Conservation (phyloP, 1,140 invertebrate genomes). For the Coenobita brevimanus region DNA sequence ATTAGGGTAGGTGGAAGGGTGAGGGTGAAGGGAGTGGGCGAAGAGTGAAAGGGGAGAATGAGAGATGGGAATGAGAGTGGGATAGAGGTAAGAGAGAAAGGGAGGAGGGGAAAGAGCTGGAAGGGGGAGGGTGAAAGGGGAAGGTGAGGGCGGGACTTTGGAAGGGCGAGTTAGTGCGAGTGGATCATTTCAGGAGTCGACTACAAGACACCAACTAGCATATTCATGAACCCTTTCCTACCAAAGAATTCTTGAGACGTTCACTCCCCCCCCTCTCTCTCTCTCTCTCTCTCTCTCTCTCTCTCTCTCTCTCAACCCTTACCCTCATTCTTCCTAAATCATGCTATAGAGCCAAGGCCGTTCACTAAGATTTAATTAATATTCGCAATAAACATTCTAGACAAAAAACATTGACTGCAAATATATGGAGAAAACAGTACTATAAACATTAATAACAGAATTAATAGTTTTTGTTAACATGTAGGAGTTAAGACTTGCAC, state of each 20-base stretch:
- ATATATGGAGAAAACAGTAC: too few species aligned
- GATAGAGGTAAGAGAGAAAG: not conserved
- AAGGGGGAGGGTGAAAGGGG: not conserved
- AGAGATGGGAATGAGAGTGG: not conserved
- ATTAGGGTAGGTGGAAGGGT: not conserved
- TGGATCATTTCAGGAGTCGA: conserved; percentile 40
- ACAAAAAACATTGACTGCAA: too few species aligned
- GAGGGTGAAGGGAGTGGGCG: not conserved
- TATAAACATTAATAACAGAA: too few species aligned
- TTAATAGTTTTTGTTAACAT: too few species aligned
- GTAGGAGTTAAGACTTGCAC: too few species aligned
- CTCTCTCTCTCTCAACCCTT: too few species aligned
- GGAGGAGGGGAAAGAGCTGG: not conserved
- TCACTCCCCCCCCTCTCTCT: conserved; percentile 5
- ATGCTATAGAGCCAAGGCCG: too few species aligned
- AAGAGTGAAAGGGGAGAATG: not conserved
- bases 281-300: not conserved
- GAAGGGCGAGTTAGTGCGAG: not conserved
- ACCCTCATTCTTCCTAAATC: too few species aligned
- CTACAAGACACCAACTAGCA: conserved; percentile 49
- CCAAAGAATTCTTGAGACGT: conserved; percentile 45
- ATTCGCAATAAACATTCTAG: too few species aligned
- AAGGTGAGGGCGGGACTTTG: not conserved
- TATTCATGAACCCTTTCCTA: conserved; percentile 49
- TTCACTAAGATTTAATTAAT: too few species aligned